Evolutionary conservation across 2,113 vertebrate genomes (phyloP), one percentile per base, ranked within the genome.

Genomic region (Galemys pyrenaicus): DNA sequence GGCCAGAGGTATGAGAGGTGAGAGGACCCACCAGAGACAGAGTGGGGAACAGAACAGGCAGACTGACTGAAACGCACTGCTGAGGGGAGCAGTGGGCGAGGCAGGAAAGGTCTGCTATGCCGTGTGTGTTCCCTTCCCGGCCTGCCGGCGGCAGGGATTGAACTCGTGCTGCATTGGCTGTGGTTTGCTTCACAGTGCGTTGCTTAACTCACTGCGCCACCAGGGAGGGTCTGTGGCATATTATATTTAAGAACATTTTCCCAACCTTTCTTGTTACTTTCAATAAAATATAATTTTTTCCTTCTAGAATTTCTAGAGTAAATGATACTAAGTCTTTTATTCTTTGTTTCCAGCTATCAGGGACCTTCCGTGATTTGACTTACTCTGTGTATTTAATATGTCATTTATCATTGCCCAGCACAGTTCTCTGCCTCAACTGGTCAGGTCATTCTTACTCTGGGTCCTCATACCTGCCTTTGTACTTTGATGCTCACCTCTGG

Each of bases 261-360:
- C 88, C 51, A 1, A 28, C 22, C 32, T 91, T 91, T 62, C 56
- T 70, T 54, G 64, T 91, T 93, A 78, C 62, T 88, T 96, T 35
- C 89, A 73, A 84, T 89, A 84, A 94, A 91, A 77, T 35, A 26
- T 5, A 75, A 13, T 92, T 83, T 92, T n/a, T 92, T 87, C 51
- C 49, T 89, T 93, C 49, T 28, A 82, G 65, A 86, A 46, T 46
- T 83, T 82, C 64, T 91, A 58, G 82, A 82, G 71, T 96, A 80
- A 70, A 86, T 89, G 88, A 75, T 7, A 91, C 2, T 62, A 46
- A 78, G 20, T 82, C 64, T 94, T 37, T 88, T 12, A 81, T 83
- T 92, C 44, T 95, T 94, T 91, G 16, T 94, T 70, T 79, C n/a
- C 26, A 74, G 16, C 20, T 87, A 86, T 92, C 26, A 56, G 80